Conservation (phyloP, 2,113 vertebrate species). For the Embiotoca jacksoni region DNA sequence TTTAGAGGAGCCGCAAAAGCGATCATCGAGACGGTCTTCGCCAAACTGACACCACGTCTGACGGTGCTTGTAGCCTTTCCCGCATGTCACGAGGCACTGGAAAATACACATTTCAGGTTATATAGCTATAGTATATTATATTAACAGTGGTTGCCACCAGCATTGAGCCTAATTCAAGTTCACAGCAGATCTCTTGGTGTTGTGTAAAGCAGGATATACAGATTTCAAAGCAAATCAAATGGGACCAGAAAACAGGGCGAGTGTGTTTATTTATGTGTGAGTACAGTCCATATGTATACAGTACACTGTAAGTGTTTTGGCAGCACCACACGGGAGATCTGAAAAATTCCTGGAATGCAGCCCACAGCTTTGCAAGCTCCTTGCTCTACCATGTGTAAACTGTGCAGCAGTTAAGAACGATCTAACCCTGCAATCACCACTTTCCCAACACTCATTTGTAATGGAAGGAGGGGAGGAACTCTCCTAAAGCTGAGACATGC, state of each 20-base stretch:
- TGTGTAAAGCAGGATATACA: neutral
- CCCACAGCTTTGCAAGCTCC: slow-evolving; percentile 55
- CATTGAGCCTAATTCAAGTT: neutral
- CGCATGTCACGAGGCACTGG: slow-evolving; percentile 97
- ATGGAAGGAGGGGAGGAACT: slow-evolving; percentile 38
- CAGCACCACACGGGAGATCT: slow-evolving; percentile 67
- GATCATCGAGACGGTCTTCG: slow-evolving; percentile 90
- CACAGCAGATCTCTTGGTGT: neutral
- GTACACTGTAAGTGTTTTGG: slow-evolving; percentile 58
- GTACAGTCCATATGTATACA: slow-evolving; percentile 45
- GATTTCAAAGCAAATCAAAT: slow-evolving; percentile 9
- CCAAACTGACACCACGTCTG: slow-evolving; percentile 98
- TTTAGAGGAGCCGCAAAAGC: slow-evolving; percentile 89
- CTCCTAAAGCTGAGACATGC: slow-evolving; percentile 41
- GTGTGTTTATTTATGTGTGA: slow-evolving; percentile 45
- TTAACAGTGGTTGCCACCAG: neutral
- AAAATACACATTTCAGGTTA: slow-evolving; percentile 10
- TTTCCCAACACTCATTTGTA: slow-evolving; percentile 50
- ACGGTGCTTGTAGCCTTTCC: slow-evolving; percentile 95
- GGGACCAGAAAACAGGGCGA: neutral
- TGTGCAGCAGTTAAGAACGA: slow-evolving; percentile 48
- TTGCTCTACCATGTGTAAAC: slow-evolving; percentile 58
- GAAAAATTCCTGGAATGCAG: slow-evolving; percentile 76
- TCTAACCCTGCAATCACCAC: slow-evolving; percentile 53
- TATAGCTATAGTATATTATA: neutral